phyloP scores from a whole-genome alignment of 2,113 vertebrate species.

The Pollachius pollachius region DNA sequence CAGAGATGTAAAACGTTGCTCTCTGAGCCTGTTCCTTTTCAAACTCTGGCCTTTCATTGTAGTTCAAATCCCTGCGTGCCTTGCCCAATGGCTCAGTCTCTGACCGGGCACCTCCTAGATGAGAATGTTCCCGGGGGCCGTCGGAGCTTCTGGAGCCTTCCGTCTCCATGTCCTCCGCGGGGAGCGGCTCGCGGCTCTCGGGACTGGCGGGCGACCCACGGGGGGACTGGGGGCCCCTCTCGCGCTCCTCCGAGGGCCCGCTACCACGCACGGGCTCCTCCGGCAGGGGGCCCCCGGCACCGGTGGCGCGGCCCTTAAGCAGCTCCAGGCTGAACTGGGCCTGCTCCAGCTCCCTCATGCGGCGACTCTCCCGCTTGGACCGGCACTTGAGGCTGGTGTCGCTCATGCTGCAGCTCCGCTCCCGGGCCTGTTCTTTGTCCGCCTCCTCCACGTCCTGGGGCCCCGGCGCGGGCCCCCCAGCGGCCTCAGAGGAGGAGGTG shows the following conservation, averaged over 20 bases:
- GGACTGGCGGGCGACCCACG: slow-evolving; percentile 82
- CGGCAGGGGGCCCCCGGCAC: slow-evolving; percentile 74
- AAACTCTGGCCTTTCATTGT: slow-evolving; percentile 34
- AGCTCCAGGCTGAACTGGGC: slow-evolving; percentile 93
- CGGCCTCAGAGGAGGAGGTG: background rate
- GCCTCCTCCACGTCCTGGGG: slow-evolving; percentile 77
- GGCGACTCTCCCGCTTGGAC: slow-evolving; percentile 88
- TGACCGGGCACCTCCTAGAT: background rate
- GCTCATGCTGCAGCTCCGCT: slow-evolving; percentile 78
- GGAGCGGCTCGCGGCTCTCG: slow-evolving; percentile 84
- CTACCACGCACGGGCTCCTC: slow-evolving; percentile 78
- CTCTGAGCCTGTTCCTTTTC: slow-evolving; percentile 61
- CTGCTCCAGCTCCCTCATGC: slow-evolving; percentile 95
- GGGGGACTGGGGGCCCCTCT: slow-evolving; percentile 61
- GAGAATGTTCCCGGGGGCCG: slow-evolving; percentile 57
- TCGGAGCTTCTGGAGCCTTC: slow-evolving; percentile 77
- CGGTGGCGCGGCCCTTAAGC: slow-evolving; percentile 86
- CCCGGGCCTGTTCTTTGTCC: slow-evolving; percentile 81
- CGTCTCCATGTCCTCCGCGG: slow-evolving; percentile 76
- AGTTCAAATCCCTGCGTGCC: slow-evolving; percentile 42
- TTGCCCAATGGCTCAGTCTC: slow-evolving; percentile 9
- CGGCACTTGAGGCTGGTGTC: slow-evolving; percentile 85
- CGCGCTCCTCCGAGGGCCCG: slow-evolving; percentile 66
- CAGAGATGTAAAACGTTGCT: slow-evolving; percentile 87
- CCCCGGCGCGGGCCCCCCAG: slow-evolving; percentile 16